These are phyloP conservation scores for Himalopsyche tibetana DNA, from an alignment of 2,888 invertebrate species.

Conservation along the genomic window DNA sequence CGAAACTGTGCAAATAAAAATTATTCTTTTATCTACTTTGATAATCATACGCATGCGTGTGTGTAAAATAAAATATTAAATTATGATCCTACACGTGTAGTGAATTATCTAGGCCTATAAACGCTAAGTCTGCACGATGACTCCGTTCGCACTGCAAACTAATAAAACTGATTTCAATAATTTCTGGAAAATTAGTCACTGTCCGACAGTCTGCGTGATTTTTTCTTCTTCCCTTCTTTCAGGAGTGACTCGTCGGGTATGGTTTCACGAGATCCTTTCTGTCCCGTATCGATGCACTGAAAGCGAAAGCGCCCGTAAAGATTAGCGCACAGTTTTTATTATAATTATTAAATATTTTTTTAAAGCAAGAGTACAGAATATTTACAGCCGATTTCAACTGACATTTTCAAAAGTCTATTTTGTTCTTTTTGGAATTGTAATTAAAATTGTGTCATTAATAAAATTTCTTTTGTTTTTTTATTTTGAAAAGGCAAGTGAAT, in stretches of 20 bases:
- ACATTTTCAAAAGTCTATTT: too few relatives aligned
- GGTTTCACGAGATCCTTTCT: conserved; percentile 62
- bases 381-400: too few relatives aligned
- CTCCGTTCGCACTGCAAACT: background rate
- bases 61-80: background rate
- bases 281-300: conserved; percentile 64
- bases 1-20: too few relatives aligned
- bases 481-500: too few relatives aligned
- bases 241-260: conserved; percentile 59
- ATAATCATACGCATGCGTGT: background rate
- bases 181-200: conserved; percentile 57
- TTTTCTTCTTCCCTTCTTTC: conserved; percentile 62
- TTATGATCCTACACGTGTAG: background rate
- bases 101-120: conserved; percentile 7
- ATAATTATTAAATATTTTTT: too few relatives aligned
- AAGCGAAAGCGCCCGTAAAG: conserved; percentile 39
- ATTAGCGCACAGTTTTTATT: background rate
- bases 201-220: conserved; percentile 62
- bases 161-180: background rate
- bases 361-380: too few relatives aligned
- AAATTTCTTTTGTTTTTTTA: too few relatives aligned
- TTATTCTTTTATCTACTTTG: background rate
- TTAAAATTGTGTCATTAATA: too few relatives aligned
- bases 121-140: background rate
- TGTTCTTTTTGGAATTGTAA: too few relatives aligned